Evolutionary conservation across 2,888 invertebrate species (phyloP).

Genomic region (Polyploca ridens): DNA sequence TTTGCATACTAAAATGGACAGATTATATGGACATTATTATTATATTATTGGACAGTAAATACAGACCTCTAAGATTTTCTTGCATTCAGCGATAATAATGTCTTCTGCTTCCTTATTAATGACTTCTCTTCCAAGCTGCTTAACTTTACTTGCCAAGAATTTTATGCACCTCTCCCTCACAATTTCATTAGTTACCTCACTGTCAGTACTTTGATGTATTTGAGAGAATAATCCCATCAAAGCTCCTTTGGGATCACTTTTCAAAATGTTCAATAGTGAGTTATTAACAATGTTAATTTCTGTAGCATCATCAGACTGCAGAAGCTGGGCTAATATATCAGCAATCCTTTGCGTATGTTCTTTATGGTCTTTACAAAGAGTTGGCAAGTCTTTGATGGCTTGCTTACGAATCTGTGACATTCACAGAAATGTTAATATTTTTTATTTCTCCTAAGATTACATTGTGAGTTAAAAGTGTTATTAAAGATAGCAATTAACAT

Average conservation of each 20-base stretch:
- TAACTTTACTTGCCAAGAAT: constrained; percentile 93
- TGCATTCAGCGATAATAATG: constrained; percentile 91
- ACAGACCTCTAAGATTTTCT: constrained; percentile 91
- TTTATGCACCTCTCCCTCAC: constrained; percentile 94
- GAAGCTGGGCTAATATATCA: constrained; percentile 95
- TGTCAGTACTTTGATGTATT: constrained; percentile 79
- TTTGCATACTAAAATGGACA: too few species aligned
- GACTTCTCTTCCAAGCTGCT: constrained; percentile 90
- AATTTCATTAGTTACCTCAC: constrained; percentile 86
- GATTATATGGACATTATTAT: too few species aligned
- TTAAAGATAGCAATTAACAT: too few species aligned
- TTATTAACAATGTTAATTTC: constrained; percentile 94
- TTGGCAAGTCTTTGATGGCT: constrained; percentile 96
- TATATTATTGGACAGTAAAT: background rate
- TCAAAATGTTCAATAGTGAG: constrained; percentile 91
- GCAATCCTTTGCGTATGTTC: constrained; percentile 94
- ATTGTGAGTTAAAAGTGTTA: too few species aligned
- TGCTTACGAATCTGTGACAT: constrained; percentile 93
- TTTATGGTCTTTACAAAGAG: constrained; percentile 93
- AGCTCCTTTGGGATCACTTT: constrained; percentile 88
- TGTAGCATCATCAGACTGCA: constrained; percentile 93
- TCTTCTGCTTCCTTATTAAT: constrained; percentile 94
- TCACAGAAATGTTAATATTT: background rate
- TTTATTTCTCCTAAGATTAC: too few species aligned
- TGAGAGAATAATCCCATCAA: constrained; percentile 83